These are phyloP conservation scores for Drosophila limbata DNA, from an alignment of 2,888 invertebrate species.

Conservation along the genomic window DNA sequence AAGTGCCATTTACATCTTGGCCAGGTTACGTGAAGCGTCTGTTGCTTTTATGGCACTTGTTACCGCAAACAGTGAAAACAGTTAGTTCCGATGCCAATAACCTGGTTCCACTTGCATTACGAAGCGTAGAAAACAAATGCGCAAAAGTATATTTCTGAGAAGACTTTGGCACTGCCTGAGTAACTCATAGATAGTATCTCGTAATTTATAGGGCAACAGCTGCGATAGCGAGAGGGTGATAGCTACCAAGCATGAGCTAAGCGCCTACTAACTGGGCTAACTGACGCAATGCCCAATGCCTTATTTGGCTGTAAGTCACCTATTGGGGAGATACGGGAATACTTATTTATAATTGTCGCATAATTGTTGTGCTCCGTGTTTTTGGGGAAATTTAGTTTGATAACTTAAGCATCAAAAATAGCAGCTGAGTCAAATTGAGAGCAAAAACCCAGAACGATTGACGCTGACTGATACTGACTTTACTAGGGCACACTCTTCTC, in stretches of 20 bases:
- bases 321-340: slow-evolving; percentile 5
- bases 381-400: neutral
- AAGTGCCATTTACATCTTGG: slow-evolving; percentile 45
- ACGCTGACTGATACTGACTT: slow-evolving; percentile 26
- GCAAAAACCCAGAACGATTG: slow-evolving; percentile 39
- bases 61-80: slow-evolving; percentile 56
- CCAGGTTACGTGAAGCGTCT: slow-evolving; percentile 36
- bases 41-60: slow-evolving; percentile 44
- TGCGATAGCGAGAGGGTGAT: slow-evolving; percentile 15
- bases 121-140: neutral
- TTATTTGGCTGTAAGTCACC: slow-evolving; percentile 17
- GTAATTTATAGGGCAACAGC: slow-evolving; percentile 15
- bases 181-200: slow-evolving; percentile 16
- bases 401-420: slow-evolving; percentile 46
- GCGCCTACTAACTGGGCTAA: slow-evolving; percentile 39
- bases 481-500: slow-evolving; percentile 52
- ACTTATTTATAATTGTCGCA: slow-evolving; percentile 55
- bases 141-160: neutral
- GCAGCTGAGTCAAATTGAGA: slow-evolving; percentile 58
- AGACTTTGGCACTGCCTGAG: neutral
- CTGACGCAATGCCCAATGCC: slow-evolving; percentile 42
- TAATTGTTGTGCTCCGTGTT: slow-evolving; percentile 34
- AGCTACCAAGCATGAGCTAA: slow-evolving; percentile 41
- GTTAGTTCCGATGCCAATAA: slow-evolving; percentile 74
- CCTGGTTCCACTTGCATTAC: slow-evolving; percentile 38